Base-by-base conservation (phyloP, 2,113 vertebrate species). In the Nesoenas mayeri region DNA sequence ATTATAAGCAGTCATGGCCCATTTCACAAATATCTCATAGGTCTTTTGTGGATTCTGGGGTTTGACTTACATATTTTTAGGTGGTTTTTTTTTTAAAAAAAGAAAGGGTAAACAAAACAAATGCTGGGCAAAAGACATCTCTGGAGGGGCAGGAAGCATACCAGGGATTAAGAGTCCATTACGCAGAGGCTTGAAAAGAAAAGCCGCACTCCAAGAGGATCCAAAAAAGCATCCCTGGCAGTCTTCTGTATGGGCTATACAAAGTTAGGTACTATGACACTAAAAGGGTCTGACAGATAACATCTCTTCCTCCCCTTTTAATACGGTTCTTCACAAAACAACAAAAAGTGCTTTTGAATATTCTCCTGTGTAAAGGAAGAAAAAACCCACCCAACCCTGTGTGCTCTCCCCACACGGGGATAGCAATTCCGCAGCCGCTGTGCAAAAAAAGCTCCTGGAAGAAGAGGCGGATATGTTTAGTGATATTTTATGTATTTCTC, bases 281-380 rank as follows among this genome's bases (percentile, higher is more conserved):
- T 97, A 96, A 97, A 97, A 97, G 92, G 96, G 69, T 95, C 96
- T 97, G 96, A 96, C 95, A 96, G 95, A 96, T 96, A 96, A 96
- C 93, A 96, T 96, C 96, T 97, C 96, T 97, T 96, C 94, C 93
- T 97, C 94, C 74, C 91, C 93, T 94, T 93, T 94, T 96, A 95
- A 95, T 96, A 95, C 70, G 86, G 91, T 96, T 95, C 95, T 96
- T 96, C 92, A 96, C 31, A 7, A 58, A 93, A 65, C 88, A 96
- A 97, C 93, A 97, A 94, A 94, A 94, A 96, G 93, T 81, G 95
- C 95, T 94, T 93, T 93, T 77, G 93, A 97, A 96, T 96, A 96
- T 93, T 93, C 95, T 88, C 84, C 93, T 5, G 73, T n/a, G 91
- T 47, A 85, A 74, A 81, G 72, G 73, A 67, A 44, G 3, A 5